These are phyloP conservation scores for Pammene aurita DNA, from an alignment of 2,888 invertebrate genomes.

Conservation along the genomic window DNA sequence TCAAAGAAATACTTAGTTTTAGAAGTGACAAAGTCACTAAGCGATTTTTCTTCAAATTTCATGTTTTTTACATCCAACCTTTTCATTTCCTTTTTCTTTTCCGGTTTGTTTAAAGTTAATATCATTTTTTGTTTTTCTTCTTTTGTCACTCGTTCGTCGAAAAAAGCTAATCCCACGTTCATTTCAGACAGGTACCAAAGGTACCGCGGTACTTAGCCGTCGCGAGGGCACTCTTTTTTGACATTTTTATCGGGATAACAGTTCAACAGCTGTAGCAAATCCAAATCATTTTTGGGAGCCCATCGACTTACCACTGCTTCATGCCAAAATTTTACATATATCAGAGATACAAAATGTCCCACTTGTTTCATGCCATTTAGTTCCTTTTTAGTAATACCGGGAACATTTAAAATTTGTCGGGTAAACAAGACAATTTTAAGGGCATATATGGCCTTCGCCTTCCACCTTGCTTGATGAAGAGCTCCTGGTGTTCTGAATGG, in stretches of 20 bases:
- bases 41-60: neutral
- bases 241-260: neutral
- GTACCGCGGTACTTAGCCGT: neutral
- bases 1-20: too few species aligned
- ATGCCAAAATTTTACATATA: constrained; percentile 23
- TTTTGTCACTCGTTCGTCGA: neutral
- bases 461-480: too few species aligned
- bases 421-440: too few species aligned
- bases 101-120: too few species aligned
- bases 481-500: too few species aligned
- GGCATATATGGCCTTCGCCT: too few species aligned
- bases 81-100: neutral
- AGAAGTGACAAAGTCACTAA: too few species aligned
- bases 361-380: neutral
- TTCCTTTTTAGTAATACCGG: neutral
- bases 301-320: constrained; percentile 14
- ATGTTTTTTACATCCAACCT: neutral
- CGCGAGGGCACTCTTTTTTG: neutral
- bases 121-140: neutral
- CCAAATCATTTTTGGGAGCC: neutral
- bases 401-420: neutral
- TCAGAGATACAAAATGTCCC: neutral
- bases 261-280: neutral
- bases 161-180: constrained; percentile 3
- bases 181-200: neutral